These are phyloP conservation scores for Drosophila nr. perissopoda DNA, from an alignment of 2,888 invertebrate species.

Conservation along the genomic window DNA sequence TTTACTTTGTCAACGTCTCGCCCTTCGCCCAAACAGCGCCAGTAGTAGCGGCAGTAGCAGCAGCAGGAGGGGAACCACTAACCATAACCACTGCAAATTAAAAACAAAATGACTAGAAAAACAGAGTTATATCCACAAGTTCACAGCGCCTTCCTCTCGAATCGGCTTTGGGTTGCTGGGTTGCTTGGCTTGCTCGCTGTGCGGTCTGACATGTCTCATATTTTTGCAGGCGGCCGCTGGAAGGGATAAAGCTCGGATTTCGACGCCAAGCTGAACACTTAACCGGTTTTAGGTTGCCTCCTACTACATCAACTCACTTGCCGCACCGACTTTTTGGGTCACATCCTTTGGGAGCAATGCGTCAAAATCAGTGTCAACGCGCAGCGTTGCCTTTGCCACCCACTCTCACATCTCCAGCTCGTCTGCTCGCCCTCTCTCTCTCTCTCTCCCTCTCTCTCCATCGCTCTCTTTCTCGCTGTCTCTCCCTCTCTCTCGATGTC, in stretches of 20 bases:
- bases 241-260: constrained; percentile 55
- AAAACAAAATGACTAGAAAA: constrained; percentile 61
- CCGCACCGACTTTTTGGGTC: constrained; percentile 82
- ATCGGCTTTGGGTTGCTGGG: constrained; percentile 17
- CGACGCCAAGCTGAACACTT: constrained; percentile 64
- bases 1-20: constrained; percentile 64
- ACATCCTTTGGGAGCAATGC: constrained; percentile 83
- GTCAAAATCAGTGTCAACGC: constrained; percentile 84
- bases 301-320: constrained; percentile 77
- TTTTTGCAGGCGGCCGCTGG: constrained; percentile 51
- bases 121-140: constrained; percentile 39
- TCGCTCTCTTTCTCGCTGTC: constrained; percentile 1
- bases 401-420: neutral
- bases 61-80: constrained; percentile 11
- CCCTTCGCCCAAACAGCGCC: constrained; percentile 5
- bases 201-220: constrained; percentile 69
- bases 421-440: neutral
- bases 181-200: constrained; percentile 33
- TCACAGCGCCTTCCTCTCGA: constrained; percentile 19
- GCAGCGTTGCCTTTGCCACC: constrained; percentile 49
- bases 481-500: constrained; percentile 9
- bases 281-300: constrained; percentile 70
- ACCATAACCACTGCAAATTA: constrained; percentile 56
- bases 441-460: constrained; percentile 1
- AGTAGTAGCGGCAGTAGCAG: neutral